Base-by-base conservation (phyloP, 2,113 vertebrate species). In the Paralichthys olivaceus region DNA sequence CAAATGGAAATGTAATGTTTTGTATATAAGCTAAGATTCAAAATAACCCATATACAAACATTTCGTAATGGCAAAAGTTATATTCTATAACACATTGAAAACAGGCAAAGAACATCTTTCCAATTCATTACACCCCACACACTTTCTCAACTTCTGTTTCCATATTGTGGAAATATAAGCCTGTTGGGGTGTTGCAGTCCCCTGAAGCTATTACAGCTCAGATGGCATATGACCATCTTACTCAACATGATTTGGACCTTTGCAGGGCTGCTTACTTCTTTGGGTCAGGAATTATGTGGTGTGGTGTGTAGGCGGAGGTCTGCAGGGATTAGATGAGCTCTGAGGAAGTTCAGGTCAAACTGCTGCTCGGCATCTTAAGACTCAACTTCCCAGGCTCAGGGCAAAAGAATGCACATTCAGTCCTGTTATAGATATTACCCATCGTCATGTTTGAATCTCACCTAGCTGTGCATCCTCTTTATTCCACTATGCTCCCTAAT, bases 361-460 rank as follows among this genome's bases (percentile, higher is more conserved):
- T 47, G 29, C 40, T 56, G 64, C 54, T 70, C n/a, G 4, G 56
- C 54, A 57, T 69, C 64, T 25, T 0, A 17, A 47, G 14, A 12
- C 12, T 22, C 47, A 20, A 34, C 22, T 70, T 65, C 34, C 28
- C 59, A 3, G 17, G 51, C 75, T 29, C 19, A 17, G 54, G 2
- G 71, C n/a, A 26, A 63, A 58, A 20, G 26, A 29, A 29, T 8
- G 37, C 13, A 22, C 22, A 65, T 29, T 53, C 72, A 62, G 62
- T 28, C 23, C 13, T 32, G 4, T 0, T 61, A 40, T 40, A 40
- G 32, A 64, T 70, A 65, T 77, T 28, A 40, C 25, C 47, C 22
- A 60, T 51, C 32, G 47, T 59, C 34, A 37, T 63, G 64, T 75
- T 71, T 77, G 34, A 69, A 65, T 79, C 40, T 68, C 81, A 85